Conservation (phyloP, 2,888 invertebrate genomes). For the Oligia strigilis region DNA sequence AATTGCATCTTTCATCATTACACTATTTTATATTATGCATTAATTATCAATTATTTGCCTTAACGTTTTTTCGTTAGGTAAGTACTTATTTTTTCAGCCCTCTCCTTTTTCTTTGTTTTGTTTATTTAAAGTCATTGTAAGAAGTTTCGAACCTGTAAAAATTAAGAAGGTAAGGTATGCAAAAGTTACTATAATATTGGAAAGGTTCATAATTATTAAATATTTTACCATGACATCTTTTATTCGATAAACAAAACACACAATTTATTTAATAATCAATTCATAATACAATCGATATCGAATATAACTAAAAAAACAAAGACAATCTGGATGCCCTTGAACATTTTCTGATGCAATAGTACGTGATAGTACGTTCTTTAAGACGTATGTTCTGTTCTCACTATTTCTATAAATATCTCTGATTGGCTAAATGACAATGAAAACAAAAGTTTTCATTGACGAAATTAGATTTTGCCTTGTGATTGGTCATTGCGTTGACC, state of each 20-base stretch:
- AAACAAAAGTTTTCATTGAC: conserved; percentile 43
- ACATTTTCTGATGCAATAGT: conserved; percentile 79
- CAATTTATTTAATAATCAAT: neutral
- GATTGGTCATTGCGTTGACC: conserved; percentile 10
- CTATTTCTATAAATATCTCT: neutral
- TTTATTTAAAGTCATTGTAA: neutral
- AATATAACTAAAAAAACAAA: conserved; percentile 25
- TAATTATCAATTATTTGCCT: neutral
- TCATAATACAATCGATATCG: neutral
- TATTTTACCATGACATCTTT: neutral
- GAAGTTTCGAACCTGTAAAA: neutral
- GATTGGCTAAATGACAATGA: neutral
- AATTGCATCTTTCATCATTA: no score
- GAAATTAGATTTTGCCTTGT: accelerated
- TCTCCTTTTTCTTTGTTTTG: neutral
- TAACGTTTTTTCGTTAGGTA: neutral
- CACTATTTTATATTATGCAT: neutral
- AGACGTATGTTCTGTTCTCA: conserved; percentile 60
- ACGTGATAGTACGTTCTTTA: conserved; percentile 67
- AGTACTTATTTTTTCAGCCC: neutral
- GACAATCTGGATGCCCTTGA: conserved; percentile 49
- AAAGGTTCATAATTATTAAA: neutral
- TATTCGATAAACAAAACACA: neutral
- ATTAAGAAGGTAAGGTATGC: neutral
- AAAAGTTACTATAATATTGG: neutral